Evolutionary conservation across 2,113 vertebrate species (phyloP).

Genomic region (Tylochromis polylepis): DNA sequence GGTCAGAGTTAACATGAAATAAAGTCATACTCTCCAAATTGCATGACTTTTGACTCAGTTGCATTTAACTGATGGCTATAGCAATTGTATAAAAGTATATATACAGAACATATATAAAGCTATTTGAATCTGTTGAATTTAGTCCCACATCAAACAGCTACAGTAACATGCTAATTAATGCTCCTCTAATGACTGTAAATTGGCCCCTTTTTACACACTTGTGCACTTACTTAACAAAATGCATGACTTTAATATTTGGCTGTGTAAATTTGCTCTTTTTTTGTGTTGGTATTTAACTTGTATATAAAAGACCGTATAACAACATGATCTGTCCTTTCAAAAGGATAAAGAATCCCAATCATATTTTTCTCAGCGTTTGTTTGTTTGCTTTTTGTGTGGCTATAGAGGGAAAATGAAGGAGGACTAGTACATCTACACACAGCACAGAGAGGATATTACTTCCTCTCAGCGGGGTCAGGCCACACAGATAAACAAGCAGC

Average conservation of each 20-base stretch:
- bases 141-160: neutral
- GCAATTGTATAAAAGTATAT: fast-evolving
- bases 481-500: constrained; percentile 11
- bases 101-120: neutral
- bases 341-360: neutral
- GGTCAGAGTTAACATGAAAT: neutral
- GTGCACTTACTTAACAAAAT: neutral
- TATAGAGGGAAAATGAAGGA: neutral
- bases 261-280: neutral
- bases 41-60: neutral
- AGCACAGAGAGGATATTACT: neutral
- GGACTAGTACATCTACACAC: neutral
- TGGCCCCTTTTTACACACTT: neutral
- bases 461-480: neutral
- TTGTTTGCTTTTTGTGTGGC: neutral
- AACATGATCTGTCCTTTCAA: fast-evolving
- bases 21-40: neutral
- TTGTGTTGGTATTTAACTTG: neutral
- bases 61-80: neutral
- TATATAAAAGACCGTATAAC: neutral
- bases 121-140: neutral
- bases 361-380: neutral
- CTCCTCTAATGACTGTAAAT: neutral
- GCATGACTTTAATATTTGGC: neutral
- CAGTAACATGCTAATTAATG: neutral